phyloP scores from a whole-genome alignment of 1,140 invertebrate genomes.

The Drosophila bocki region DNA sequence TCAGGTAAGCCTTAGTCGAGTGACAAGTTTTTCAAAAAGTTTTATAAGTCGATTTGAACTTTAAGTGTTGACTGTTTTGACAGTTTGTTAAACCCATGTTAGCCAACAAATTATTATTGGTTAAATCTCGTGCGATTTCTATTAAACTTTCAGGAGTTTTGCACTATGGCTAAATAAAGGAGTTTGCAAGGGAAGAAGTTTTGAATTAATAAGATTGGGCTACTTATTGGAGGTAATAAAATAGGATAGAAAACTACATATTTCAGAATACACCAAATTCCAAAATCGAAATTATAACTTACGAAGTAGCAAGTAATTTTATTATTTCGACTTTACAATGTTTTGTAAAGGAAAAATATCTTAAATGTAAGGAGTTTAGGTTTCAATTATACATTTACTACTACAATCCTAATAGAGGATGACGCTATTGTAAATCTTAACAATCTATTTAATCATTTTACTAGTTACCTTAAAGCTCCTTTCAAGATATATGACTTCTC shows the following conservation, averaged over 20 bases:
- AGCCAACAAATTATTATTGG: constrained; percentile 23
- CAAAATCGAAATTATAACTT: too few relatives aligned
- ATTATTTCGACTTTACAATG: too few relatives aligned
- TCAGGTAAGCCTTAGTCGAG: constrained; percentile 10
- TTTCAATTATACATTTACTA: too few relatives aligned
- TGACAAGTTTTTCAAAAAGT: constrained; percentile 30
- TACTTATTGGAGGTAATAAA: neutral
- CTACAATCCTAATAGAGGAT: too few relatives aligned
- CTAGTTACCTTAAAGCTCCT: neutral
- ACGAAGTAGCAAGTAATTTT: neutral
- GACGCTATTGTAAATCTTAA: too few relatives aligned
- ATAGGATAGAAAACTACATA: neutral
- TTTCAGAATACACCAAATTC: neutral
- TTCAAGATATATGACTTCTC: too few relatives aligned
- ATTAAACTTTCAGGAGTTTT: neutral
- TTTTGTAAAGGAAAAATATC: too few relatives aligned
- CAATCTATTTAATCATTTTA: neutral
- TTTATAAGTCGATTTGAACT: constrained; percentile 23
- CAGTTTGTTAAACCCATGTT: constrained; percentile 13
- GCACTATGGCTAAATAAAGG: neutral
- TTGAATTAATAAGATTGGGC: neutral
- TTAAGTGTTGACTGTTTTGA: neutral
- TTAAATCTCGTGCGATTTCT: neutral
- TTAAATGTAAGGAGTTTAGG: too few relatives aligned
- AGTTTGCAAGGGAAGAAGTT: neutral